Conservation (phyloP, 2,113 vertebrate species). For the Megaceryle maxima region DNA sequence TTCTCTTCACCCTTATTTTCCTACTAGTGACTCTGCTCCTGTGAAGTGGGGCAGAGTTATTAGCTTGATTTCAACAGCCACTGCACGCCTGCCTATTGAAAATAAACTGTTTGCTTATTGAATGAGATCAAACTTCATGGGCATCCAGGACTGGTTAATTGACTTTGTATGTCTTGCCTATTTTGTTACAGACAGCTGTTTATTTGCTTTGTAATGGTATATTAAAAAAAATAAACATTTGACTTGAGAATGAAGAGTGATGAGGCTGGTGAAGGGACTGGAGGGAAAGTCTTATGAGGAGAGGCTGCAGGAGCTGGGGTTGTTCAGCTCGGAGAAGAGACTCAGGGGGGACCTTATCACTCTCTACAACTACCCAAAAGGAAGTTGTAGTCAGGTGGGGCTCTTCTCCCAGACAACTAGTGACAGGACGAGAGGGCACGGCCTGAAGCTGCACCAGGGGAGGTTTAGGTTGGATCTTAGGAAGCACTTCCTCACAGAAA, state of each 20-base stretch:
- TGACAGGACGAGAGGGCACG: no score
- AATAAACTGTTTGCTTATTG: neutral
- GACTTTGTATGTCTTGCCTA: neutral
- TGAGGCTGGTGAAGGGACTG: no score
- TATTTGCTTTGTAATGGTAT: neutral
- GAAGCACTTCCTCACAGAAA: no score
- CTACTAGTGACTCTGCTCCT: neutral
- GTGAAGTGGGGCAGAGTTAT: neutral
- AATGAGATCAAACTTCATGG: neutral
- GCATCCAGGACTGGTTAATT: neutral
- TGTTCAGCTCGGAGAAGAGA: no score
- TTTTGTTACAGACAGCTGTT: neutral
- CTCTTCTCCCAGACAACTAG: no score
- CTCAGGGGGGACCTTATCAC: no score
- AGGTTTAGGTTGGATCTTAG: no score
- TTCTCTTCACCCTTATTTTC: slow-evolving; percentile 13
- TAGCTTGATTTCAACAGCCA: neutral
- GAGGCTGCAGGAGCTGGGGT: no score
- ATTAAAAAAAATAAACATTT: neutral
- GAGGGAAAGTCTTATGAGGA: no score
- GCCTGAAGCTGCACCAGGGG: no score
- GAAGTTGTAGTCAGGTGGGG: no score
- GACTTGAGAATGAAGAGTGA: neutral
- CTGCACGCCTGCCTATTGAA: neutral
- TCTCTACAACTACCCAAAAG: no score